A percentile compares a stretch with the other conserved stretches of the same genome.
Conservation (phyloP, 2,113 vertebrate species). For the Actenoides lindsayi region DNA sequence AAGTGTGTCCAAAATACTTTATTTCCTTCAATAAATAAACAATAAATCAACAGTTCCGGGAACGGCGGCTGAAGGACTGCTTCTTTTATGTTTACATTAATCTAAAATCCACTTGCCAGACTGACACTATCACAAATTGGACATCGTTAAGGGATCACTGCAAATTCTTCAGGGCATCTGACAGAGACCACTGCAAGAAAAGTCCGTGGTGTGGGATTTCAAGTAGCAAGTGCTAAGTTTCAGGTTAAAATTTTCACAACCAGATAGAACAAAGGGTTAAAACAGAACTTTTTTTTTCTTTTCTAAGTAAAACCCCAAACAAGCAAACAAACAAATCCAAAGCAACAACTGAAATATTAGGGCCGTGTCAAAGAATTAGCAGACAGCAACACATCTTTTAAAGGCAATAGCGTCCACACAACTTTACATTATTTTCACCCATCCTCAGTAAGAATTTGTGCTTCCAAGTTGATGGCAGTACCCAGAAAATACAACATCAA, state of each 20-base stretch:
- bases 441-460: not conserved
- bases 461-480: not conserved
- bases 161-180: not conserved
- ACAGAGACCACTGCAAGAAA: not conserved
- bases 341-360: not conserved
- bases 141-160: not conserved
- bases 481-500: not conserved
- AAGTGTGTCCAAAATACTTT: constrained; percentile 36
- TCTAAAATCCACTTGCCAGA: constrained; percentile 8
- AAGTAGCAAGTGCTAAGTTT: not conserved
- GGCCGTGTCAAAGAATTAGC: not conserved
- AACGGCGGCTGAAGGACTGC: not conserved
- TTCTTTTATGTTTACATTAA: constrained; percentile 16
- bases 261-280: not conserved
- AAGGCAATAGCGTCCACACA: not conserved
- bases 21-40: constrained; percentile 15
- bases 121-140: not conserved
- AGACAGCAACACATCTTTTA: not conserved
- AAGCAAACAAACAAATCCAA: not conserved
- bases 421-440: not conserved
- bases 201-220: not conserved
- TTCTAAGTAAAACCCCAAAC: not conserved
- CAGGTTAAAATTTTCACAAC: not conserved
- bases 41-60: constrained; percentile 11
- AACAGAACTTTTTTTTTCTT: not conserved